Conservation (phyloP, 1,140 invertebrate genomes). For the Procambarus clarkii region DNA sequence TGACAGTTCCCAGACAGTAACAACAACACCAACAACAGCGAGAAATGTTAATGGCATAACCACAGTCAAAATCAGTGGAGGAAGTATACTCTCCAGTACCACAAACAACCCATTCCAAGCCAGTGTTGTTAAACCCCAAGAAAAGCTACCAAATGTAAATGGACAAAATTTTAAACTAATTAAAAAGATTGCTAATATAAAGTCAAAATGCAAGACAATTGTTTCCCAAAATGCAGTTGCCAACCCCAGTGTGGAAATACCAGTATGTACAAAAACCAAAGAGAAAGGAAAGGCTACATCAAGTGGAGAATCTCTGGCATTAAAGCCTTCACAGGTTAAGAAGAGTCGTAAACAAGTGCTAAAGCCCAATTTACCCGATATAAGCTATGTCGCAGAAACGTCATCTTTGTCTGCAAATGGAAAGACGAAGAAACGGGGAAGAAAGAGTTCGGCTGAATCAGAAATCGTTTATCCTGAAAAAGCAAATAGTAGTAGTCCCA, state of each 20-base stretch:
- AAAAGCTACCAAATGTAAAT: neutral
- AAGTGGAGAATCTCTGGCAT: constrained; percentile 7
- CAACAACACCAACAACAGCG: neutral
- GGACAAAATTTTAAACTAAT: constrained; percentile 16
- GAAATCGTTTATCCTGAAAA: neutral
- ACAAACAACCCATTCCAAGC: neutral
- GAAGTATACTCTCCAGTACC: neutral
- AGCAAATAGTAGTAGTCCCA: neutral
- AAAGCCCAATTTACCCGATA: constrained; percentile 26
- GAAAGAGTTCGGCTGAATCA: neutral
- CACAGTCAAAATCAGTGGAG: neutral
- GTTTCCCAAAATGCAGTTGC: neutral
- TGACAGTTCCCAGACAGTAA: neutral
- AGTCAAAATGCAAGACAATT: constrained; percentile 3
- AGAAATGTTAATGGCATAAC: neutral
- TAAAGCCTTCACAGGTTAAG: constrained; percentile 25
- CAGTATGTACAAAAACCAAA: constrained; percentile 24
- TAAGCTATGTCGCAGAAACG: neutral
- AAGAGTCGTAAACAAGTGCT: constrained; percentile 61
- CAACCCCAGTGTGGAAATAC: neutral
- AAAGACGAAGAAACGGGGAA: constrained; percentile 44
- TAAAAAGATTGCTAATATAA: constrained; percentile 9
- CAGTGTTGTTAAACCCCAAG: constrained; percentile 2
- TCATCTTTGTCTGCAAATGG: neutral
- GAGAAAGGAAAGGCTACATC: constrained; percentile 16